Evolutionary conservation across 1,140 invertebrate genomes (phyloP).

Genomic region (Drosophila pandora): DNA sequence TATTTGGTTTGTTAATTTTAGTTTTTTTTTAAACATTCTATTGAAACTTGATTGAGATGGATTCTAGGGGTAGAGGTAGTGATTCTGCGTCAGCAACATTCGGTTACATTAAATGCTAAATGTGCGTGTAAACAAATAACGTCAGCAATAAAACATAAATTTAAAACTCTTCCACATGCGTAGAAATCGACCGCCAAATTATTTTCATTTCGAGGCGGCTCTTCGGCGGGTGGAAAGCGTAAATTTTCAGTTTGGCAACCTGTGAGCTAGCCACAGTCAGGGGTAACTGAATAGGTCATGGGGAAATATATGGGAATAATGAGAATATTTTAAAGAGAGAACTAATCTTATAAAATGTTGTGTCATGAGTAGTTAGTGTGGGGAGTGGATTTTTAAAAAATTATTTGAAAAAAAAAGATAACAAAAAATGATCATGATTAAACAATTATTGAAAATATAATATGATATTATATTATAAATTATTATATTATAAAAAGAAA

Average conservation of each 20-base stretch:
- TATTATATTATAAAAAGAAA: too few species aligned
- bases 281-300: not conserved
- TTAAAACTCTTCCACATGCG: conserved; percentile 65
- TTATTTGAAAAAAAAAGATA: too few species aligned
- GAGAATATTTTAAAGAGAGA: not conserved
- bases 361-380: too few species aligned
- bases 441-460: too few species aligned
- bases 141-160: conserved; percentile 80
- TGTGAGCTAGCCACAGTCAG: conserved; percentile 16
- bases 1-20: conserved; percentile 32
- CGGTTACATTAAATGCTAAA: conserved; percentile 75
- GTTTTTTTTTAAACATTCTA: conserved; percentile 49
- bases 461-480: too few species aligned
- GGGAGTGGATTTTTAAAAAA: too few species aligned
- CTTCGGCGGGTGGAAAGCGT: conserved; percentile 17
- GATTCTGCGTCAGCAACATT: conserved; percentile 61
- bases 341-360: too few species aligned
- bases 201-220: conserved; percentile 54
- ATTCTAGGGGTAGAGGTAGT: conserved; percentile 11
- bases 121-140: conserved; percentile 79
- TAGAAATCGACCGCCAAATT: conserved; percentile 78
- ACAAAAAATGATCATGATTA: too few species aligned
- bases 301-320: too few species aligned
- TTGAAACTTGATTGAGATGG: conserved; percentile 33
- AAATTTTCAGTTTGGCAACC: conserved; percentile 44